Evolutionary conservation across 2,888 invertebrate species (phyloP), one percentile per base, ranked within the genome.

Genomic region (Cosmia pyralina): DNA sequence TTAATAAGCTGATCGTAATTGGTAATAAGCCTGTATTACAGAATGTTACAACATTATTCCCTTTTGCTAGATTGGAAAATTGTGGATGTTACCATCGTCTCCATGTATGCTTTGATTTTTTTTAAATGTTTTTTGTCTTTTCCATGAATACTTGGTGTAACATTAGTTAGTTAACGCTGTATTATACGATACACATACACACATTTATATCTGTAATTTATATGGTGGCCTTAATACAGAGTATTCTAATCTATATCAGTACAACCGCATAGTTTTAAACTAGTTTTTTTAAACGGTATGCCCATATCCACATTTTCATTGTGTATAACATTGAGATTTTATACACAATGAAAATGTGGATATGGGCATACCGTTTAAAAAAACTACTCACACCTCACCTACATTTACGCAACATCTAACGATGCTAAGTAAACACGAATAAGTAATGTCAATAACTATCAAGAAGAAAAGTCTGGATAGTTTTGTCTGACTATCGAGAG

Each of bases 1-100:
- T 85, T 81, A 82, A 87, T 78, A 59, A 69, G 62, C 68, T 77
- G 38, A 77, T 77, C 50, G 73, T 63, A 77, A 77, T 79, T 72
- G 69, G 53, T 82, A 70, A 81, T 83, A 17, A 63, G 71, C 57
- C 4, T 67, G 28, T 72, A 68, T 76, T 73, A 77, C 63, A 52
- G 41, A 59, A 28, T 73, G 41, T 82, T 79, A 76, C 77, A 48
- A 55, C 58, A 71, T 60, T 34, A 68, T n/a, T 64, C 57, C 15
- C 19, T 50, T 66, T 63, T 17, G 7, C n/a, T 46, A 53, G 10
- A 48, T 53, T 77, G 2, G n/a, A 62, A 78, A 62, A 69, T 60
- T 3, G 44, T 53, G 3, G 22, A 34, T 22, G 0, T 34, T 50
- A 63, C 48, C 2, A 34, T 46, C 11, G 22, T 10, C 46, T 48